Evolutionary conservation across 1,140 invertebrate genomes (phyloP).

Genomic region (Drosophila baimaii): DNA sequence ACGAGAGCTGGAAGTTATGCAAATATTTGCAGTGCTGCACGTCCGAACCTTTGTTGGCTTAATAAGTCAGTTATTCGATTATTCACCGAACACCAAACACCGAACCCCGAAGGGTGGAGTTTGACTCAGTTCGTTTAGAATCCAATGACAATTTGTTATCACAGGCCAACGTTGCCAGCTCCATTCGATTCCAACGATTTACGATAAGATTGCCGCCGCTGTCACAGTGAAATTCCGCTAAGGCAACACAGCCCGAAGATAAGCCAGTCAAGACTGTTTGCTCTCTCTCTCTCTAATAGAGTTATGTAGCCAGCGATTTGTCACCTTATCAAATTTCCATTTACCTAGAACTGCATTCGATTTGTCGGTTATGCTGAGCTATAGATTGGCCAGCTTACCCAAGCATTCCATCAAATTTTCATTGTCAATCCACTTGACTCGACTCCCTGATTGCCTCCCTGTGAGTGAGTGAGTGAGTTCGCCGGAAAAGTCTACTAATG

Average conservation of each 20-base stretch:
- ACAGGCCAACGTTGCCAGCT: conserved; percentile 27
- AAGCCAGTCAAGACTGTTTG: not conserved
- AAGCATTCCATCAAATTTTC: conserved; percentile 19
- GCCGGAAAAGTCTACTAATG: conserved; percentile 46
- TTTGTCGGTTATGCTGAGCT: conserved; percentile 8
- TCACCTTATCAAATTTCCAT: conserved; percentile 26
- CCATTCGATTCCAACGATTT: conserved; percentile 35
- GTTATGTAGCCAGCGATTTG: conserved; percentile 13
- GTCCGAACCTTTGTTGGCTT: conserved; percentile 38
- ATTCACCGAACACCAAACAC: not conserved
- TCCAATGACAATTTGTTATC: conserved; percentile 55
- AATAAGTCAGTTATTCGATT: conserved; percentile 25
- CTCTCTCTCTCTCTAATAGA: not conserved
- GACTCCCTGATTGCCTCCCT: not conserved
- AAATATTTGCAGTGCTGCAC: conserved; percentile 60
- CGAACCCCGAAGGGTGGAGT: conserved; percentile 5
- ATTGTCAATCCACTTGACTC: conserved; percentile 11
- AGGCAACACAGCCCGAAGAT: conserved; percentile 2
- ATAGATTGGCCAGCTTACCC: not conserved
- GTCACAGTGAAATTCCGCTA: conserved; percentile 37
- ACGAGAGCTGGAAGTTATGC: conserved; percentile 29
- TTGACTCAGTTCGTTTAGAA: conserved; percentile 27
- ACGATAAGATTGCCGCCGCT: conserved; percentile 46
- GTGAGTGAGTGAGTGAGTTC: conserved; percentile 17
- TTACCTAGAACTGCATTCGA: conserved; percentile 12